These are phyloP conservation scores for Hyalella azteca DNA, from an alignment of 2,888 invertebrate genomes.

Conservation along the genomic window DNA sequence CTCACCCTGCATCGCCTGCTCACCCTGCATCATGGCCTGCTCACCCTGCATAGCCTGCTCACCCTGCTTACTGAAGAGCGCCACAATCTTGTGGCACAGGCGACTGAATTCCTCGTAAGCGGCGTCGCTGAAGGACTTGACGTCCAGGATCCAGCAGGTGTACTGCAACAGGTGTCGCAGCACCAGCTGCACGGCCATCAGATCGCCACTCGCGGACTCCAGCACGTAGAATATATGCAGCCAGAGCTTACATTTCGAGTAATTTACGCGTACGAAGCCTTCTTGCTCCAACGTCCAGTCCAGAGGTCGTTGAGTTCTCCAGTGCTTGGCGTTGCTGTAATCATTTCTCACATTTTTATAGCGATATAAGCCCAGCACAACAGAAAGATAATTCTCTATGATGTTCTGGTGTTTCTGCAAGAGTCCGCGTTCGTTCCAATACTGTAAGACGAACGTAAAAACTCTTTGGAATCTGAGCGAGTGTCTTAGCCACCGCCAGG, in stretches of 20 bases:
- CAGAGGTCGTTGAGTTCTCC: neutral
- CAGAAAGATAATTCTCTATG: neutral
- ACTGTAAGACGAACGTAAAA: slow-evolving; percentile 24
- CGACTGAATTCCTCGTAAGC: neutral
- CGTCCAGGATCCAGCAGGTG: neutral
- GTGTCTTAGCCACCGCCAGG: slow-evolving; percentile 4
- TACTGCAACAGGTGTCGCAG: neutral
- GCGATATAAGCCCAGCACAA: neutral
- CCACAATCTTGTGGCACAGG: neutral
- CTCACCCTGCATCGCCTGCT: neutral
- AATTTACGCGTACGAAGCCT: neutral
- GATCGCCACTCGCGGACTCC: neutral
- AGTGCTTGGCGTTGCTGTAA: neutral
- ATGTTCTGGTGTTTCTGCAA: neutral
- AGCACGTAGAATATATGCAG: neutral
- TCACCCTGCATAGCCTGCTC: neutral
- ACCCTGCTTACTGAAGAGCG: neutral
- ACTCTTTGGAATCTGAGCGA: slow-evolving; percentile 4
- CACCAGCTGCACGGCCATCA: neutral
- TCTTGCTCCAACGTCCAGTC: neutral
- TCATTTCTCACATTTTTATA: neutral
- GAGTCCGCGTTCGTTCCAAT: neutral
- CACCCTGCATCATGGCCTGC: neutral
- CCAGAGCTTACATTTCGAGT: neutral
- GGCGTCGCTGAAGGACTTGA: neutral